Percentiles rank a stretch among this genome's conserved stretches.
Evolutionary conservation across 2,888 invertebrate species (phyloP).

Genomic region (Teinopalpus imperialis): DNA sequence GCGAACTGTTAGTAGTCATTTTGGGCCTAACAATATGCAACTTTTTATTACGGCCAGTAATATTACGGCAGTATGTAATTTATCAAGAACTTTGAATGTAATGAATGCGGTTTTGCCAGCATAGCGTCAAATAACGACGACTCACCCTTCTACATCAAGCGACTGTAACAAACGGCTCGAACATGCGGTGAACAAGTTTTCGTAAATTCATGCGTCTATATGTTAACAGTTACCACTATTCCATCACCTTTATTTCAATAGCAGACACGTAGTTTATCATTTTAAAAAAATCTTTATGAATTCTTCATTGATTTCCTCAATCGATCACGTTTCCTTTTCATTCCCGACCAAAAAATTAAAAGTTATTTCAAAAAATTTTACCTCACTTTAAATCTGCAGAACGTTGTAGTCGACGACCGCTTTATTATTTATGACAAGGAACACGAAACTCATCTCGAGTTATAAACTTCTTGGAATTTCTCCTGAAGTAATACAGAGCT

Average conservation of each 20-base stretch:
- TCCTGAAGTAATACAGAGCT: constrained; percentile 82
- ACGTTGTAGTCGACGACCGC: constrained; percentile 79
- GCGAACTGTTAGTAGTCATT: constrained; percentile 32
- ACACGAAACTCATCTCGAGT: constrained; percentile 82
- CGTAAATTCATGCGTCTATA: constrained; percentile 29
- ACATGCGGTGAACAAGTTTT: constrained; percentile 40
- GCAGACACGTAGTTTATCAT: no score
- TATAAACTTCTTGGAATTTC: constrained; percentile 83
- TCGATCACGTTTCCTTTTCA: constrained; percentile 53
- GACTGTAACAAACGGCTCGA: constrained; percentile 42
- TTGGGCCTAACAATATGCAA: constrained; percentile 29
- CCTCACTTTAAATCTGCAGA: constrained; percentile 79
- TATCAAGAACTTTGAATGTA: constrained; percentile 37
- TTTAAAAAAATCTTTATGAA: constrained; percentile 52
- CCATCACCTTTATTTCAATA: constrained; percentile 29
- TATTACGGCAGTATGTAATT: constrained; percentile 29
- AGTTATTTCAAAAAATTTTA: constrained; percentile 74
- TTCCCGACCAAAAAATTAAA: constrained; percentile 61
- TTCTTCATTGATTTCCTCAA: constrained; percentile 64
- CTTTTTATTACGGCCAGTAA: constrained; percentile 14
- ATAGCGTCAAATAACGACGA: constrained; percentile 41
- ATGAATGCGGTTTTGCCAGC: constrained; percentile 39
- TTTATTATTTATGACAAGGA: constrained; percentile 82
- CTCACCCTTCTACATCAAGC: constrained; percentile 50
- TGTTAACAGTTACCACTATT: constrained; percentile 28